A percentile compares a stretch with the other conserved stretches of the same genome.
Evolutionary conservation across 2,113 vertebrate species (phyloP).

Genomic region (Tupaia tana): DNA sequence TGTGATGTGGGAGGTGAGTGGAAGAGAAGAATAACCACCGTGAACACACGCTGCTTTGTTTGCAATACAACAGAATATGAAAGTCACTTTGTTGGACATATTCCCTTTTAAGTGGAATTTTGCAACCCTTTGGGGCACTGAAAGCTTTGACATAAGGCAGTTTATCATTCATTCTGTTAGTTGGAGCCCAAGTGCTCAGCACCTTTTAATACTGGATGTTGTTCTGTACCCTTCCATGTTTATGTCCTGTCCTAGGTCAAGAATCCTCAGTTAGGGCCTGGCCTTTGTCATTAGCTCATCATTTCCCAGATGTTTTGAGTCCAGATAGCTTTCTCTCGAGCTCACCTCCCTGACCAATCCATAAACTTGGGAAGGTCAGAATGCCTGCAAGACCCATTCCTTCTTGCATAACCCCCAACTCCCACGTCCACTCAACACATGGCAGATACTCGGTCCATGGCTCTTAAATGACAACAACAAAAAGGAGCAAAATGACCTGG

Average conservation of each 20-base stretch:
- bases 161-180: background rate
- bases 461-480: background rate
- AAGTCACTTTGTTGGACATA: background rate
- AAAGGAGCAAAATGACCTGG: background rate
- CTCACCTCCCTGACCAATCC: background rate
- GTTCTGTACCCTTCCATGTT: background rate
- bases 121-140: background rate
- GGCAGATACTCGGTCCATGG: background rate
- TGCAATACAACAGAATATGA: background rate
- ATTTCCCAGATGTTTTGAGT: background rate
- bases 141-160: background rate
- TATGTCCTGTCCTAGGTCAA: background rate
- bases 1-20: background rate
- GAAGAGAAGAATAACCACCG: background rate
- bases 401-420: background rate
- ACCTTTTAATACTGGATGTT: background rate
- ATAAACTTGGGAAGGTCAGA: conserved; percentile 3
- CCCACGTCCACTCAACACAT: background rate
- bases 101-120: background rate
- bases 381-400: background rate
- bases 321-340: background rate
- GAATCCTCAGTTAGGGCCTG: background rate
- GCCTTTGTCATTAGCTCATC: background rate
- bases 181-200: background rate
- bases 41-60: background rate